These are phyloP conservation scores for Pantherophis vulpinus DNA, from an alignment of 2,797 vertebrate species.

Conservation along the genomic window DNA sequence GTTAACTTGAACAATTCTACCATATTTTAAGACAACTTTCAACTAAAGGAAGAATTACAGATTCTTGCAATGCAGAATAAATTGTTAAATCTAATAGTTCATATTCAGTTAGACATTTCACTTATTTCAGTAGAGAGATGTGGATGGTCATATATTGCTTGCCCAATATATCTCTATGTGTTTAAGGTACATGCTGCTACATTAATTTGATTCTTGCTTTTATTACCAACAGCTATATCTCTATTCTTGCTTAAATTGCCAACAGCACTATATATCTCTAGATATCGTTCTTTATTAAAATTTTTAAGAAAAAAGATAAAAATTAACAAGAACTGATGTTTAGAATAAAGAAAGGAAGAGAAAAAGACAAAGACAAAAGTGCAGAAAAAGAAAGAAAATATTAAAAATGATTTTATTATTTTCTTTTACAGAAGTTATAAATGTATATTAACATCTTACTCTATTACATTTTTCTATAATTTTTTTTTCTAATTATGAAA, in stretches of 20 bases:
- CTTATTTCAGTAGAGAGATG: neutral
- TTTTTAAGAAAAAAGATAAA: neutral
- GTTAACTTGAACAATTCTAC: neutral
- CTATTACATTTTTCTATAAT: neutral
- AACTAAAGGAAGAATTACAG: neutral
- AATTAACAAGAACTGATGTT: neutral
- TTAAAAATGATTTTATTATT: neutral
- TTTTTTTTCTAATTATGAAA: neutral
- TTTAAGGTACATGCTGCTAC: neutral
- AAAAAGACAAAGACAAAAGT: neutral
- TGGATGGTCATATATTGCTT: neutral
- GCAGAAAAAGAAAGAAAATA: neutral
- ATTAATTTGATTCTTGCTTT: neutral
- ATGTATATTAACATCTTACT: neutral
- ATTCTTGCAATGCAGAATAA: neutral
- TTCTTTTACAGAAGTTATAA: neutral
- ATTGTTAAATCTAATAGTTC: neutral
- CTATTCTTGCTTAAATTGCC: neutral
- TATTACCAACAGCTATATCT: neutral
- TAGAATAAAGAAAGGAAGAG: neutral
- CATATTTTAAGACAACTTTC: neutral
- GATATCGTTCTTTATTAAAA: neutral
- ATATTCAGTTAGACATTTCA: neutral
- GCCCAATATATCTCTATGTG: neutral
- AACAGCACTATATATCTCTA: neutral